Evolutionary conservation across 64 coral and sea anemone genomes (phyloP).

Genomic region (Platygyra sinensis): DNA sequence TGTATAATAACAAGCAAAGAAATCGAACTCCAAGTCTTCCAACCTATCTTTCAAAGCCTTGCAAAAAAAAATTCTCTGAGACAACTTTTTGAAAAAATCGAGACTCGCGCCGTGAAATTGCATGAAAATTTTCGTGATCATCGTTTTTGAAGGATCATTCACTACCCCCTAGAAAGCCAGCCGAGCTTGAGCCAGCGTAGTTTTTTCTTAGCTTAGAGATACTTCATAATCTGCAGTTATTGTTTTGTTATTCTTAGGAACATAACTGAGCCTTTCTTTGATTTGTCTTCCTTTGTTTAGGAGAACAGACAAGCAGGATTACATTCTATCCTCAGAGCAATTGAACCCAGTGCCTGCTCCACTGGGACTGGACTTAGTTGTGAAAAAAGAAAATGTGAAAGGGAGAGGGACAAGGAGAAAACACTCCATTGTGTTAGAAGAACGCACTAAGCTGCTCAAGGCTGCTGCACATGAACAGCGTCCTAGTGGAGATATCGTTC

Average conservation of each 20-base stretch:
- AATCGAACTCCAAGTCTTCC: no score
- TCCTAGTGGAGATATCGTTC: not conserved
- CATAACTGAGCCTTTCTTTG: not conserved
- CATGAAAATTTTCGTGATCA: no score
- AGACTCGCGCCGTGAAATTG: no score
- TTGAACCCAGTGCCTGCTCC: constrained; percentile 57
- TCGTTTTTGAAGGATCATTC: no score
- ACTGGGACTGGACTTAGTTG: constrained; percentile 53
- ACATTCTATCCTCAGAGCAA: constrained; percentile 73
- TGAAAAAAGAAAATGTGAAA: constrained; percentile 59
- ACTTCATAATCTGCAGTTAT: not conserved
- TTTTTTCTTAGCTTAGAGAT: no score
- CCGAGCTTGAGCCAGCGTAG: no score
- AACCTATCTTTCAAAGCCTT: no score
- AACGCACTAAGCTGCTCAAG: constrained; percentile 75
- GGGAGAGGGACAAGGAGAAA: constrained; percentile 38
- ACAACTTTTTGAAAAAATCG: no score
- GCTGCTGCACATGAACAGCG: constrained; percentile 31
- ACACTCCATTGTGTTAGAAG: constrained; percentile 77
- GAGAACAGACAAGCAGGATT: constrained; percentile 23
- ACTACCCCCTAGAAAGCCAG: no score
- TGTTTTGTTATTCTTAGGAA: not conserved
- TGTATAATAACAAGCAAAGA: no score
- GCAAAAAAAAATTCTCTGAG: no score
- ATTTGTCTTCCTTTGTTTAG: constrained; percentile 18